Conservation (phyloP, 1,140 invertebrate species). For the Pogonognathellus flavescens region DNA sequence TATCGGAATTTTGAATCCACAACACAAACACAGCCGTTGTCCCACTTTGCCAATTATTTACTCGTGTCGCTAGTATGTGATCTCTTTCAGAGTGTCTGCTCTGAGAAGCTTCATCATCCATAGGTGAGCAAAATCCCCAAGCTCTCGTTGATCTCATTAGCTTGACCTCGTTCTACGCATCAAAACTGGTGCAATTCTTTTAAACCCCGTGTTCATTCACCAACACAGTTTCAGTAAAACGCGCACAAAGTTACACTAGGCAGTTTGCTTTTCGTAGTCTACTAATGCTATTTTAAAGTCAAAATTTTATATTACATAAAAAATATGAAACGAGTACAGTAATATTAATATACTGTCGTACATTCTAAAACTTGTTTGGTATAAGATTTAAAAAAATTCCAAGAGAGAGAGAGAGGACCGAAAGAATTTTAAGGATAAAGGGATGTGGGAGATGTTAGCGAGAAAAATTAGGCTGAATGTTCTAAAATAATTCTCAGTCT, state of each 20-base stretch:
- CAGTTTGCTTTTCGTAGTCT: neutral
- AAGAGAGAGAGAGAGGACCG: neutral
- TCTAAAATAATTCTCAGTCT: neutral
- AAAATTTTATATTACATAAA: neutral
- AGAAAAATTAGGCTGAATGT: neutral
- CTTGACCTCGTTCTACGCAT: constrained; percentile 3
- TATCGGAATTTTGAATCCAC: neutral
- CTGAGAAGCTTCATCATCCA: neutral
- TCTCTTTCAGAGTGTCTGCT: neutral
- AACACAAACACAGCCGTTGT: neutral
- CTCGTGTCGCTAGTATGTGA: neutral
- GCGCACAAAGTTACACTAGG: too few species aligned
- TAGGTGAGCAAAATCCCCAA: neutral
- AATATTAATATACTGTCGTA: neutral
- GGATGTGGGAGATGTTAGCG: neutral
- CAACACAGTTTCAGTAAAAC: too few species aligned
- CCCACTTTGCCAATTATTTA: constrained; percentile 27
- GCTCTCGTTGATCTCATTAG: constrained; percentile 27
- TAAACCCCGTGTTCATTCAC: too few species aligned
- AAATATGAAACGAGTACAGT: neutral
- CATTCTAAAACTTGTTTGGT: neutral
- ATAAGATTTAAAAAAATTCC: neutral
- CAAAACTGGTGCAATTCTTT: neutral
- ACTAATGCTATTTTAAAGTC: neutral
- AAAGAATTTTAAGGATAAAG: neutral